Conservation (phyloP, 2,113 vertebrate genomes). For the Marmota flaviventris region DNA sequence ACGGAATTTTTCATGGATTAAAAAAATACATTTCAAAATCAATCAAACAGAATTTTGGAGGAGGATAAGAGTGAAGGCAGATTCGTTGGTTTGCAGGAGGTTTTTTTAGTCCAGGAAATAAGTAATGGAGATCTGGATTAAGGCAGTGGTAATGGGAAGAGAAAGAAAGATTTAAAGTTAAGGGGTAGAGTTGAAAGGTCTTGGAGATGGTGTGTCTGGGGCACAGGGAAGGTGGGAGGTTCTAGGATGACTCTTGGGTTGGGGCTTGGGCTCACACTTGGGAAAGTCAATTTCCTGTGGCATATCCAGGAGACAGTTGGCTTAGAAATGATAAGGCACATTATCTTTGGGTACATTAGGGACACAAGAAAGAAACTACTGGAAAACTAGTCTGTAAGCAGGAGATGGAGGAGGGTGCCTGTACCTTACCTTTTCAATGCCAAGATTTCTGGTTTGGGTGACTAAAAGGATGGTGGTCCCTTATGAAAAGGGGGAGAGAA, state of each 20-base stretch:
- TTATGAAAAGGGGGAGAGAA: neutral
- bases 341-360: neutral
- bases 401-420: neutral
- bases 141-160: neutral
- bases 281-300: neutral
- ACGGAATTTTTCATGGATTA: slow-evolving; percentile 6
- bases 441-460: neutral
- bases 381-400: neutral
- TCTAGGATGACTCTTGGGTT: neutral
- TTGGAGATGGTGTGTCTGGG: neutral
- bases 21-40: slow-evolving; percentile 13
- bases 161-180: neutral
- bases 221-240: neutral
- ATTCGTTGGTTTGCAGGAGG: neutral
- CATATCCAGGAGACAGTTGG: neutral
- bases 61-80: neutral
- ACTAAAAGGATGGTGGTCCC: neutral
- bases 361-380: neutral
- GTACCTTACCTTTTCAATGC: neutral
- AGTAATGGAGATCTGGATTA: neutral
- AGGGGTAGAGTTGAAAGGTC: neutral
- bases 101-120: neutral
- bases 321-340: neutral
- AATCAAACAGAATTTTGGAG: slow-evolving; percentile 43
- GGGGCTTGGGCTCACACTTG: neutral